Percentiles rank a stretch among this genome's conserved stretches.
phyloP scores from a whole-genome alignment of 1,140 invertebrate genomes.

The Andrena cerasifolii region DNA sequence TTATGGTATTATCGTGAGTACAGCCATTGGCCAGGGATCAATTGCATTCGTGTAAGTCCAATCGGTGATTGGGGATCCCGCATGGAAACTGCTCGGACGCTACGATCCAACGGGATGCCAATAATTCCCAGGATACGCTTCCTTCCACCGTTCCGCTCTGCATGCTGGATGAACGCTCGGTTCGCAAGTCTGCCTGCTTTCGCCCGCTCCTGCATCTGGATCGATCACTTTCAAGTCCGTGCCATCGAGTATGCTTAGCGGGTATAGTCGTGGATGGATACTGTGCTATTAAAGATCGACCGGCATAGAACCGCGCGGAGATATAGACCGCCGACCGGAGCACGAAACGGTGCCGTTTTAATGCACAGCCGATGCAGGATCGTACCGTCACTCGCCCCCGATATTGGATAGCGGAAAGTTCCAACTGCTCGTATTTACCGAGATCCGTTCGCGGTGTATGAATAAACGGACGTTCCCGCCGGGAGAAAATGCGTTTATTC shows the following conservation, averaged over 20 bases:
- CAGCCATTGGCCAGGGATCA: slow-evolving; percentile 61
- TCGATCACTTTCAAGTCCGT: slow-evolving; percentile 51
- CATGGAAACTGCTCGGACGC: slow-evolving; percentile 75
- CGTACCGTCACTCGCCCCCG: not conserved
- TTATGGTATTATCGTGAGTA: slow-evolving; percentile 63
- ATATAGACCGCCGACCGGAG: not conserved
- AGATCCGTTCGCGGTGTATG: slow-evolving; percentile 1
- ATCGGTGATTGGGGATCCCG: slow-evolving; percentile 62
- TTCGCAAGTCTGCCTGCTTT: slow-evolving; percentile 54
- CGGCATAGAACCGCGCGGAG: slow-evolving; percentile 11
- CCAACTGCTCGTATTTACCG: slow-evolving; percentile 24
- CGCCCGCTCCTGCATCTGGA: slow-evolving; percentile 45
- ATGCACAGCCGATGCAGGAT: not conserved
- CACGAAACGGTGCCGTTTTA: slow-evolving; percentile 3
- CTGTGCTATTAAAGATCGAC: slow-evolving; percentile 32
- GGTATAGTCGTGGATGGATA: not conserved
- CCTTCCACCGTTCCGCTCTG: slow-evolving; percentile 66
- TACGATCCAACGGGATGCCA: slow-evolving; percentile 78
- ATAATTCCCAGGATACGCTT: slow-evolving; percentile 75
- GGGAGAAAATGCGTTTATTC: not conserved
- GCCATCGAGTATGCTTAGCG: slow-evolving; percentile 4
- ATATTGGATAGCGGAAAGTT: slow-evolving; percentile 20
- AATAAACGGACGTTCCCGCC: slow-evolving; percentile 1
- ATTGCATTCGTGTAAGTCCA: slow-evolving; percentile 62
- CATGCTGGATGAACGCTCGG: slow-evolving; percentile 62